Percentiles rank a stretch among this genome's conserved stretches.
Conservation (phyloP, 2,797 vertebrate genomes). For the Pseudochaenichthys georgianus region DNA sequence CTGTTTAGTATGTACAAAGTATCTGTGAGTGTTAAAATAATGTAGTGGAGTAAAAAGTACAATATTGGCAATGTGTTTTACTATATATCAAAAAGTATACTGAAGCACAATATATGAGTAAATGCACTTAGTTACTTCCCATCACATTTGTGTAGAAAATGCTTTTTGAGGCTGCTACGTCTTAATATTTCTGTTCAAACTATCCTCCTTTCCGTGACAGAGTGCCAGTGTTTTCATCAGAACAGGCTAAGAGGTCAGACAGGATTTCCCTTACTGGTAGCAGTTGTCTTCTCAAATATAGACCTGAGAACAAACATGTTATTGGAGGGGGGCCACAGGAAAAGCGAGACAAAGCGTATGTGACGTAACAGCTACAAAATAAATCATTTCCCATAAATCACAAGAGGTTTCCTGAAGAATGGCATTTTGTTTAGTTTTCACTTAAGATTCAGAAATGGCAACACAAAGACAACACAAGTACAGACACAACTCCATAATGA, state of each 20-base stretch:
- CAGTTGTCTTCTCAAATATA: slow-evolving; percentile 75
- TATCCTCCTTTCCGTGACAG: slow-evolving; percentile 65
- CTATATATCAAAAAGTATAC: too few relatives aligned
- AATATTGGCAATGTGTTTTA: too few relatives aligned
- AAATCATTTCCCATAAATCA: slow-evolving; percentile 69
- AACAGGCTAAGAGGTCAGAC: slow-evolving; percentile 65
- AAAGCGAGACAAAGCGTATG: slow-evolving; percentile 69
- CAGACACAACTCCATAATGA: neutral
- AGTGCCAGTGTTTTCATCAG: slow-evolving; percentile 67
- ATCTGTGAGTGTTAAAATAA: too few relatives aligned
- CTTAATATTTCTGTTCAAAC: slow-evolving; percentile 56
- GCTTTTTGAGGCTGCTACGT: neutral
- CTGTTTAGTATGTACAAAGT: too few relatives aligned
- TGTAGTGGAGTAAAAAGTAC: too few relatives aligned
- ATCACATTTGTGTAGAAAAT: too few relatives aligned
- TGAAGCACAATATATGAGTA: too few relatives aligned
- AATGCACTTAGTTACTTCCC: too few relatives aligned
- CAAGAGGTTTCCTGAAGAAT: slow-evolving; percentile 55
- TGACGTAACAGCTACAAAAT: slow-evolving; percentile 72
- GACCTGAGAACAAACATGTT: slow-evolving; percentile 80
- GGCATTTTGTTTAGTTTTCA: slow-evolving; percentile 56
- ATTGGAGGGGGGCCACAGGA: slow-evolving; percentile 72
- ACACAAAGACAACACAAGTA: neutral
- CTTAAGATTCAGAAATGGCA: slow-evolving; percentile 30
- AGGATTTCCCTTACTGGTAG: slow-evolving; percentile 81